Base-by-base conservation (phyloP, 1,140 invertebrate species). In the Brachionus asplanchnoidis region DNA sequence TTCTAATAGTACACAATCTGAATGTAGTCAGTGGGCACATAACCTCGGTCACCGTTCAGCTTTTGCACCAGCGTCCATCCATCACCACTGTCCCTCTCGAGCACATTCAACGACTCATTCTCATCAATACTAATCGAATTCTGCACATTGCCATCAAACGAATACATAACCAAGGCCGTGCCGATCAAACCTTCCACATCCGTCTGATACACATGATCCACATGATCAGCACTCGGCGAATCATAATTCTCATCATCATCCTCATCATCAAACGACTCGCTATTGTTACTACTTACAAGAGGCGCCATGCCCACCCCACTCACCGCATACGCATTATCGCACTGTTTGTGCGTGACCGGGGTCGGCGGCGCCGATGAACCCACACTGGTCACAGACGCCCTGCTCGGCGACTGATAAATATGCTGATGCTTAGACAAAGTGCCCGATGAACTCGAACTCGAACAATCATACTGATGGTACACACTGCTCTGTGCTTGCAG, bases 61-160 rank as follows among this genome's bases (percentile, higher is more conserved):
- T 78, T 53, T 65, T 65, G 23, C 8, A 78, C 40, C 0, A 68
- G 66, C 1, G 84, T 84, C 84, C 84, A 84, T 40, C 84, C 84
- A 44, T 84, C 84, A 23, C 84, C 84, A 26, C 44, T 73, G 32
- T 84, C 84, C 20, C 42, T 50, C 60, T 84, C 84, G n/a, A 84
- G 26, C n/a, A 84, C 66, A 84, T 84, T 73, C 17, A 84, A 50
- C 32, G 79, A 82, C 36, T 82, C 79, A 20, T 82, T 82, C 53
- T 82, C 79, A 1, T 82, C 50, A 0, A 82, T 82, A 6, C 53
- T 66, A 0, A 82, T 82, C 53, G 79, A 60, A 46, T 65, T 82
- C 40, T 82, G 79, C 20, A 82, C 53, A 68, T 26, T 82, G 11
- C 79, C 65, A 14, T 60, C 65, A 46, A 82, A 82, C 23, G 79